Conservation (phyloP, 2,113 vertebrate species). For the Chrysochloris asiatica region DNA sequence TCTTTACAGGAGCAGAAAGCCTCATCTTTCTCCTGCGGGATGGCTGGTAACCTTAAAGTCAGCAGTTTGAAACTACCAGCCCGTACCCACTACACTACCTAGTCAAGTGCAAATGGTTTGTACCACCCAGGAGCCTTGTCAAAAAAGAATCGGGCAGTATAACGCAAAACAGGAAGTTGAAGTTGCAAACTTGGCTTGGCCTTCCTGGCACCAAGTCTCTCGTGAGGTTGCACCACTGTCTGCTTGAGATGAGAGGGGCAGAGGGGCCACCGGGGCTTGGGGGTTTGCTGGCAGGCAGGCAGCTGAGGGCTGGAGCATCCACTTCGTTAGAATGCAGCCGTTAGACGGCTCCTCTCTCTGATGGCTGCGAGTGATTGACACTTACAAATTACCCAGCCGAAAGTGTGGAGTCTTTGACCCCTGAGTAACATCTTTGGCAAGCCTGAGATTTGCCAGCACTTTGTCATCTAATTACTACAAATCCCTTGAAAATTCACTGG, state of each 20-base stretch:
- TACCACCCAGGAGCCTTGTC: not conserved
- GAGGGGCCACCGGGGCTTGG: not conserved
- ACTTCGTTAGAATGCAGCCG: slow-evolving; percentile 85
- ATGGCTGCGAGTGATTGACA: slow-evolving; percentile 97
- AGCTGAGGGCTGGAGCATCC: slow-evolving; percentile 40
- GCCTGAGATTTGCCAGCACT: slow-evolving; percentile 95
- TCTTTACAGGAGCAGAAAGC: too few species aligned
- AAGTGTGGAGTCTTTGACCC: slow-evolving; percentile 98
- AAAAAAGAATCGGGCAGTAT: not conserved
- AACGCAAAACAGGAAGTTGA: not conserved
- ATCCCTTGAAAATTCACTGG: slow-evolving; percentile 97
- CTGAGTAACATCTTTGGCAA: slow-evolving; percentile 96
- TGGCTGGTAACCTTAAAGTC: too few species aligned
- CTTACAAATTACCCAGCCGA: slow-evolving; percentile 99
- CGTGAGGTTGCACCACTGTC: not conserved
- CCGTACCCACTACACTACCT: not conserved
- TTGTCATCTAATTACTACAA: slow-evolving; percentile 99
- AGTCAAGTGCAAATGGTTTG: not conserved
- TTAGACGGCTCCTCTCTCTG: slow-evolving; percentile 85
- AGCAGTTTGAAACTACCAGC: too few species aligned
- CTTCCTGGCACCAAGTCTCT: accelerated
- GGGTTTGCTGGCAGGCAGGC: slow-evolving; percentile 30
- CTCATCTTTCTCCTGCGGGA: too few species aligned
- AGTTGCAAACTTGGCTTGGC: not conserved
- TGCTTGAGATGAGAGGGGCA: not conserved